phyloP scores from a whole-genome alignment of 2,888 invertebrate species.

The Apeira syringaria region DNA sequence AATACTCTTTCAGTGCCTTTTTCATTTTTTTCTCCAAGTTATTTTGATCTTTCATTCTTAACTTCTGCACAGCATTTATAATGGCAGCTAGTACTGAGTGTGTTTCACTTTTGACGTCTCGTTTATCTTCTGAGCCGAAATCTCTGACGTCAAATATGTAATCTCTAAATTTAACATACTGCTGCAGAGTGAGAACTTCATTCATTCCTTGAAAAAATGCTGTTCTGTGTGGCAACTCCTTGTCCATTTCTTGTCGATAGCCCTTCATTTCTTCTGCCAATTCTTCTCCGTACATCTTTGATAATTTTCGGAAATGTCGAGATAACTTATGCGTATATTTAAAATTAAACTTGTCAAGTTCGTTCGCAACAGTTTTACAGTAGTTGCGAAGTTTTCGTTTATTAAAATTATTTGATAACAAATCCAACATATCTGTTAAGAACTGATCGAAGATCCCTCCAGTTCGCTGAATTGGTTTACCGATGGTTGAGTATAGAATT shows the following conservation, averaged over 20 bases:
- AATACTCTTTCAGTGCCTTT: not conserved
- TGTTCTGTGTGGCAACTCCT: conserved; percentile 27
- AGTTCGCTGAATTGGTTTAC: not conserved
- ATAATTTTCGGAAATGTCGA: conserved; percentile 39
- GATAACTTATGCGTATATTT: conserved; percentile 39
- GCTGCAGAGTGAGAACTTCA: conserved; percentile 42
- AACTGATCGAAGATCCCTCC: conserved; percentile 50
- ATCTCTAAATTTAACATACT: conserved; percentile 48
- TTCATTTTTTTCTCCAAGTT: conserved; percentile 38
- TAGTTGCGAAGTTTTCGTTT: conserved; percentile 42
- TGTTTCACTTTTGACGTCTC: conserved; percentile 32
- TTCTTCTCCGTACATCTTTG: conserved; percentile 40
- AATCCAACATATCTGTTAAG: conserved; percentile 43
- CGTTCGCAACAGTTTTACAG: conserved; percentile 38
- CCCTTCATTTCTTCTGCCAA: conserved; percentile 37
- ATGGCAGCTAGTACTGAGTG: conserved; percentile 37
- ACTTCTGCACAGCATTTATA: conserved; percentile 16
- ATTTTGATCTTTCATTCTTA: conserved; percentile 30
- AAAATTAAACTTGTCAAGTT: conserved; percentile 38
- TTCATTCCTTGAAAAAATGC: conserved; percentile 54
- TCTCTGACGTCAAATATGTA: conserved; percentile 44
- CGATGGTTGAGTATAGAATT: not conserved
- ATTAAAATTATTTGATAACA: conserved; percentile 42
- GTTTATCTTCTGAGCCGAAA: conserved; percentile 32
- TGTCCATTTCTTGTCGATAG: conserved; percentile 37